phyloP scores from a whole-genome alignment of 64 coral and sea anemone genomes.

The Pachyseris speciosa region DNA sequence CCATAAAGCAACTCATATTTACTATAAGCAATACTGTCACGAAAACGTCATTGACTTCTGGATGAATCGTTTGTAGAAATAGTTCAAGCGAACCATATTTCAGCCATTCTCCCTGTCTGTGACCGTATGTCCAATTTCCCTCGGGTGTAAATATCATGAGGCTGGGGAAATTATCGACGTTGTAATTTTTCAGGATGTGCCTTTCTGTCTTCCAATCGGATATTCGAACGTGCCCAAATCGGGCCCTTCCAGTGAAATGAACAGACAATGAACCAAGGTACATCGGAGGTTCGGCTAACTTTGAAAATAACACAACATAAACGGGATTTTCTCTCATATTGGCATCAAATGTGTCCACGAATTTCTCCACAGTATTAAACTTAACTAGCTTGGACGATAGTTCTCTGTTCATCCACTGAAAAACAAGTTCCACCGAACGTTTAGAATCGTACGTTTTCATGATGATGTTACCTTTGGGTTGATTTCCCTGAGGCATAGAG shows the following conservation, averaged over 20 bases:
- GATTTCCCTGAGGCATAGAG: slow-evolving; percentile 87
- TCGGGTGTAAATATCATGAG: slow-evolving; percentile 91
- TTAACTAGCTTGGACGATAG: slow-evolving; percentile 70
- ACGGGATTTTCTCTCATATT: slow-evolving; percentile 48
- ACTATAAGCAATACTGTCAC: slow-evolving; percentile 69
- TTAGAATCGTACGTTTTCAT: slow-evolving; percentile 87
- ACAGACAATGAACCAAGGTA: slow-evolving; percentile 87
- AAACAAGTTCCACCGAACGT: slow-evolving; percentile 78
- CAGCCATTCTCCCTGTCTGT: slow-evolving; percentile 79
- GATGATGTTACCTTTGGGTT: slow-evolving; percentile 97
- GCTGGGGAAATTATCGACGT: slow-evolving; percentile 51
- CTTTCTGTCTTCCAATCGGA: slow-evolving; percentile 61
- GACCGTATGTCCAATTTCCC: slow-evolving; percentile 82
- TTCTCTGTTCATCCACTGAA: slow-evolving; percentile 81
- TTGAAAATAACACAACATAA: slow-evolving; percentile 87
- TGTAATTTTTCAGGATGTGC: slow-evolving; percentile 24
- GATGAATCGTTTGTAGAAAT: slow-evolving; percentile 90
- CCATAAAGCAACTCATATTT: slow-evolving; percentile 81
- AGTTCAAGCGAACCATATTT: slow-evolving; percentile 73
- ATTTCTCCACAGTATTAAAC: slow-evolving; percentile 57
- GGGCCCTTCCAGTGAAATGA: slow-evolving; percentile 92
- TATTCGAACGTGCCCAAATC: slow-evolving; percentile 84
- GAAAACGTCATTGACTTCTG: slow-evolving; percentile 98
- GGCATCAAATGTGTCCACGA: slow-evolving; percentile 50
- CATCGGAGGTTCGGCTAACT: slow-evolving; percentile 81